Evolutionary conservation across 2,888 invertebrate species (phyloP).

Genomic region (Marasmarcha lunaedactyla): DNA sequence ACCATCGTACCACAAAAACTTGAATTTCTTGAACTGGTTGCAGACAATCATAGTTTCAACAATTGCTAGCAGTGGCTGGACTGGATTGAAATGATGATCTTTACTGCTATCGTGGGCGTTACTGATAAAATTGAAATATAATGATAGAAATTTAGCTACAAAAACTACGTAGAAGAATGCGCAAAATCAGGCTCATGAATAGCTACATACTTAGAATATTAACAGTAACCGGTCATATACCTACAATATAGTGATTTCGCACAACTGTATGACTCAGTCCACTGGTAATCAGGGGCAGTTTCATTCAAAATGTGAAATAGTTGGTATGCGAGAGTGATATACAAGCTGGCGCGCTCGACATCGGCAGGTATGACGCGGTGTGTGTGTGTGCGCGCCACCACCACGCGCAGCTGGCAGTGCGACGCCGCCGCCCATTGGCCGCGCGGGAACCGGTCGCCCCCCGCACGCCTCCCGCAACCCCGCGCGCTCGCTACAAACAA

Average conservation of each 20-base stretch:
- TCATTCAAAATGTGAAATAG: constrained; percentile 48
- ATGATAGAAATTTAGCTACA: neutral
- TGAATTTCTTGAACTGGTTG: neutral
- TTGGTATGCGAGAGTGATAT: constrained; percentile 41
- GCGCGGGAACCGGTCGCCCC: constrained; percentile 49
- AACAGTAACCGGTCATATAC: neutral
- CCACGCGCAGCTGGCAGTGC: constrained; percentile 54
- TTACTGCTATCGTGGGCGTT: neutral
- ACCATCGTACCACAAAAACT: neutral
- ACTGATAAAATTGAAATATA: neutral
- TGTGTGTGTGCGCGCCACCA: constrained; percentile 23
- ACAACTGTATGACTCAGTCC: constrained; percentile 30
- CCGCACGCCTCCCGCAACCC: constrained; percentile 29
- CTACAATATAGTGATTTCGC: neutral
- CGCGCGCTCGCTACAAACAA: constrained; percentile 41
- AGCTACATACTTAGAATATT: neutral
- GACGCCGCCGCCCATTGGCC: constrained; percentile 53
- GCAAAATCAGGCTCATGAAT: neutral
- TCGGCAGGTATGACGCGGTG: constrained; percentile 49
- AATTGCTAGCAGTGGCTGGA: neutral
- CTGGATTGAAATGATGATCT: neutral
- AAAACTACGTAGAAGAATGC: neutral
- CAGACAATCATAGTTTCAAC: neutral
- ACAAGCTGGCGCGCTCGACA: constrained; percentile 35
- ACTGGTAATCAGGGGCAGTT: constrained; percentile 35